Conservation (phyloP, 92 coral and sea anemone species). For the Phenganax stokvisi region DNA sequence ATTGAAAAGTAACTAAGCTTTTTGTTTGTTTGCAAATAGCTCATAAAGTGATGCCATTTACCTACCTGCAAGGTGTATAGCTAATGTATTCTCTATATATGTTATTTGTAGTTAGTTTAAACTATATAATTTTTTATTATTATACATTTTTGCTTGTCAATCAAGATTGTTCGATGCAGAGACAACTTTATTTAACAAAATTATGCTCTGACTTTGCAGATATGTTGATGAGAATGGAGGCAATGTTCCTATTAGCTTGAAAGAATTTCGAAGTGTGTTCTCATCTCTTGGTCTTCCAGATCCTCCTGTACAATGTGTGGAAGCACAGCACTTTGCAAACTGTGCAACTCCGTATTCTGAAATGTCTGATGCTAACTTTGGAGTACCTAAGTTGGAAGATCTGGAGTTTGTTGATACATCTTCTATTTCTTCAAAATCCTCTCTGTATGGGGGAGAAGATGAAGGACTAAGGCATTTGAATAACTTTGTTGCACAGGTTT, state of each 20-base stretch:
- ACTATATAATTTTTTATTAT: too few species aligned
- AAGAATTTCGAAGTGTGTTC: conserved; percentile 56
- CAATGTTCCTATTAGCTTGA: conserved; percentile 58
- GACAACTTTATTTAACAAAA: too few species aligned
- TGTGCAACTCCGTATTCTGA: conserved; percentile 73
- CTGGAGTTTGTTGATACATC: conserved; percentile 50
- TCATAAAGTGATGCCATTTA: too few species aligned
- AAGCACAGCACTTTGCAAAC: conserved; percentile 49
- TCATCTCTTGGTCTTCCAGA: conserved; percentile 53
- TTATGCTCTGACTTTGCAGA: conserved; percentile 24
- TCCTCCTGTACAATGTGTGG: conserved; percentile 58
- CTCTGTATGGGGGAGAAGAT: conserved; percentile 76
- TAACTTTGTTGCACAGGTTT: not conserved
- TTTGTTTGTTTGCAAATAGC: too few species aligned
- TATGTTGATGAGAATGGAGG: conserved; percentile 52
- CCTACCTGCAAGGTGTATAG: too few species aligned
- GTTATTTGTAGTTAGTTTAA: too few species aligned
- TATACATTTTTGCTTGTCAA: too few species aligned
- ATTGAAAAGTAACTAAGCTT: too few species aligned
- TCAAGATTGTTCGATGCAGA: too few species aligned
- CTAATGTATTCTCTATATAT: too few species aligned
- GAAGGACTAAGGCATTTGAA: conserved; percentile 60
- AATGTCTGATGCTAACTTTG: conserved; percentile 48
- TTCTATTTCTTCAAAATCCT: conserved; percentile 14
- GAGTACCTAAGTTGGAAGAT: conserved; percentile 56